Percentiles rank a stretch among this genome's conserved stretches.
These are phyloP conservation scores for Spicauda simplicius DNA, from an alignment of 2,888 invertebrate genomes.

Conservation along the genomic window DNA sequence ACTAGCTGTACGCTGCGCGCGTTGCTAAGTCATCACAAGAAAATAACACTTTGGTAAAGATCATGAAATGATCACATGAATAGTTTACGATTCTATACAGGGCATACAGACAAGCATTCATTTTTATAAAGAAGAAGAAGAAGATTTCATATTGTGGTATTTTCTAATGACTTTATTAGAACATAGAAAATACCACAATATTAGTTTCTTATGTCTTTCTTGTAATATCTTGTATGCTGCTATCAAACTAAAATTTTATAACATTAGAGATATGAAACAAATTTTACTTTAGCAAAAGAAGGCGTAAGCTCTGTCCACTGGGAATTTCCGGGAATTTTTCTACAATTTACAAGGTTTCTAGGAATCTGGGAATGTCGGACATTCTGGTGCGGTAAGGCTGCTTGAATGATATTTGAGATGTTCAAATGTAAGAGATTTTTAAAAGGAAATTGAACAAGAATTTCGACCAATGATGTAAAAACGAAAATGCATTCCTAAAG, in stretches of 20 bases:
- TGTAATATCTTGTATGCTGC: too few species aligned
- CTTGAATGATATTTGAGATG: neutral
- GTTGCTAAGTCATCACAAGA: too few species aligned
- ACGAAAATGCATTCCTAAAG: neutral
- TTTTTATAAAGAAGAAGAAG: too few species aligned
- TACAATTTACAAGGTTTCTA: slow-evolving; percentile 8
- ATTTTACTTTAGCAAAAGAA: neutral
- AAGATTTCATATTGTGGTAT: too few species aligned
- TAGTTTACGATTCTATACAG: too few species aligned
- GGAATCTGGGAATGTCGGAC: slow-evolving; percentile 2
- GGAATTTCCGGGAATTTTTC: slow-evolving; percentile 6
- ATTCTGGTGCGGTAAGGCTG: slow-evolving; percentile 1
- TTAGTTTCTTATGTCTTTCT: too few species aligned
- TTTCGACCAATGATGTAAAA: neutral
- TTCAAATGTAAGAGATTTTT: neutral
- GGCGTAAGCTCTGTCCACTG: neutral
- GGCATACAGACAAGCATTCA: too few species aligned
- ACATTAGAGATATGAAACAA: neutral
- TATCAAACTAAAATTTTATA: neutral
- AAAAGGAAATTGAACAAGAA: neutral
- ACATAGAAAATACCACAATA: too few species aligned
- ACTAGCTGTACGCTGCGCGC: too few species aligned
- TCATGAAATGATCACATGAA: too few species aligned
- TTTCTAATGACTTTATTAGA: too few species aligned
- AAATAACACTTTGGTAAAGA: too few species aligned